Base-by-base conservation (phyloP, 2,113 vertebrate species). In the Sturnira hondurensis region DNA sequence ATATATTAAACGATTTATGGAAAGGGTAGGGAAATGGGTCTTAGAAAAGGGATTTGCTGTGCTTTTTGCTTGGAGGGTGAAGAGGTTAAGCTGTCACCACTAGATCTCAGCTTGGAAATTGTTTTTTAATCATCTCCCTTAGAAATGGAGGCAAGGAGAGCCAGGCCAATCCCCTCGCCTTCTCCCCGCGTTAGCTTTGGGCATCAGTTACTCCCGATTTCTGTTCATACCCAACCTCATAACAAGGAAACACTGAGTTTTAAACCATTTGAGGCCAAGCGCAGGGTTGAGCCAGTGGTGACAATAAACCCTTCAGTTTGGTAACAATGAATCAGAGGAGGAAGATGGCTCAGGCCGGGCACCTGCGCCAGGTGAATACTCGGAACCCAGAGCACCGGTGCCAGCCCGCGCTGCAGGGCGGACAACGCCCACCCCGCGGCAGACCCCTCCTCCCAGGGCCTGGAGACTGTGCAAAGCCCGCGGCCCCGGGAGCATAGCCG, bases 81-180 rank as follows among this genome's bases (percentile, higher is more conserved):
- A 61, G 58, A 93, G 95, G 94, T 78, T 52, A 92, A 73, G 56
- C 77, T 93, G 92, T 95, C 97, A 85, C 56, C 70, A 54, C 58
- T 4, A n/a, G 47, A 95, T 41, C 82, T 73, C 26, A 3, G 93
- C 63, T 78, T 45, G 71, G 61, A 92, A 92, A 96, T 52, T n/a
- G 93, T 45, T 94, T 96, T 97, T 97, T 78, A 96, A 97, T 65
- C 90, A 31, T 91, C 70, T 65, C 47, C 90, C 71, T 56, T 81
- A 54, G 92, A 96, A 92, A 95, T 95, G 95, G 96, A 96, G 94
- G 93, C 61, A 17, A 56, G 19, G 68, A 56, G 76, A 50, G 87
- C 92, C 89, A 43, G 87, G 93, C 96, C 82, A 50, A 54, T 33
- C 52, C 43, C 28, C 84, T 45, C 17, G 56, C 89, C 77, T 67